A percentile compares a stretch with the other conserved stretches of the same genome.
Conservation (phyloP, 30 jellyfish, hydroid and myxozoan species). For the Hydractinia echinata region DNA sequence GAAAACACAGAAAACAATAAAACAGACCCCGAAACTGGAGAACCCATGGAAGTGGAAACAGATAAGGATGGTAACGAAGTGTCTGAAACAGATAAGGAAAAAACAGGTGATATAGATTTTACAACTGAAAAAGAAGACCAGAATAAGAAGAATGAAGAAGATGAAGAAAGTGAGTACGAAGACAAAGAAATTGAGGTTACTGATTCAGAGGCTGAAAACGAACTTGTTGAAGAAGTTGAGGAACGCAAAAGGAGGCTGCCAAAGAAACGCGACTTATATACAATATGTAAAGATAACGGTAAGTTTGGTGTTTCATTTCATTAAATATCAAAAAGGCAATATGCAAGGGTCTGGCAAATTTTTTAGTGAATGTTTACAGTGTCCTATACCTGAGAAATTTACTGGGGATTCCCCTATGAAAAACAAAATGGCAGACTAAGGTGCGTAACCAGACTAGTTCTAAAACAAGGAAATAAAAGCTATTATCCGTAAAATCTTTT, state of each 20-base stretch:
- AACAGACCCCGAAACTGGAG: slow-evolving; percentile 34
- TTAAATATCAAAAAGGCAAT: no score
- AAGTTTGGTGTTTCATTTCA: not conserved
- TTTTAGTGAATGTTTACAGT: no score
- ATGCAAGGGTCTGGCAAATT: no score
- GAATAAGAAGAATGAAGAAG: slow-evolving; percentile 14
- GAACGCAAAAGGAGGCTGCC: slow-evolving; percentile 64
- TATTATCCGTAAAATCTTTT: no score
- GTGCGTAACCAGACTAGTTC: no score
- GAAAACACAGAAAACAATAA: slow-evolving; percentile 36
- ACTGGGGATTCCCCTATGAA: no score
- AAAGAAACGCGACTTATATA: slow-evolving; percentile 69
- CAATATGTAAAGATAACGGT: slow-evolving; percentile 88
- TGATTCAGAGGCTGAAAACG: slow-evolving; percentile 49
- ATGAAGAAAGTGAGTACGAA: slow-evolving; percentile 40
- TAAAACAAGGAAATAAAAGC: no score
- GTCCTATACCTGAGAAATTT: no score
- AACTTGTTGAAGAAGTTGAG: slow-evolving; percentile 34
- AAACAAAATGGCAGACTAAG: no score
- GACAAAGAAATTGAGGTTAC: slow-evolving; percentile 49
- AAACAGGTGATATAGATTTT: not conserved
- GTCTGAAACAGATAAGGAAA: not conserved
- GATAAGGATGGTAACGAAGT: not conserved
- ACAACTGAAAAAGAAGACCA: not conserved
- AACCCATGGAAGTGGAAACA: not conserved